Conservation (phyloP, 2,113 vertebrate species). For the Ochotona princeps region DNA sequence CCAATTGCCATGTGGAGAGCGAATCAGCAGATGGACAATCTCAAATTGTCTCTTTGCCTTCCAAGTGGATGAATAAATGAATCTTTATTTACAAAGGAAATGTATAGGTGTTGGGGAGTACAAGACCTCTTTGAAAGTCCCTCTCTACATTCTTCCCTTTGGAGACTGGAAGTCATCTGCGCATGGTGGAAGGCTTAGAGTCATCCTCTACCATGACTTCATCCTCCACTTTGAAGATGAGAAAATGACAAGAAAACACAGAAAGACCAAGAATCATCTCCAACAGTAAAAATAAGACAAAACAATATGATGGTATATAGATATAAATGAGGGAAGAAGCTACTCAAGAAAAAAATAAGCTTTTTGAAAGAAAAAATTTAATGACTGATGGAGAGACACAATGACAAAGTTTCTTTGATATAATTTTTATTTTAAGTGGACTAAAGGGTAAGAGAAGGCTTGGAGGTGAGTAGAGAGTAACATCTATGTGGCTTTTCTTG, state of each 20-base stretch:
- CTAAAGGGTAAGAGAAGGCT: not conserved
- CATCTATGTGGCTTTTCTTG: not conserved
- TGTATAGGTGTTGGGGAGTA: not conserved
- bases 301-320: not conserved
- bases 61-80: no score
- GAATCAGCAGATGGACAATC: no score
- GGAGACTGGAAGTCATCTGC: not conserved
- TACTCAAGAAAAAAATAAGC: not conserved
- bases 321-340: not conserved
- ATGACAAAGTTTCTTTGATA: not conserved
- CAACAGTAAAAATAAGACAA: not conserved
- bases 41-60: no score
- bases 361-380: not conserved
- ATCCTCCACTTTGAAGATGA: not conserved
- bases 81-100: not conserved
- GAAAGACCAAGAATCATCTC: not conserved
- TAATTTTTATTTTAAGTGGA: conserved; percentile 22
- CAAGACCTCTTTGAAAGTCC: not conserved
- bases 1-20: no score
- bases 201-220: not conserved
- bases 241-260: not conserved
- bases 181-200: not conserved
- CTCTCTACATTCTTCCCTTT: not conserved
- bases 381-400: conserved; percentile 33
- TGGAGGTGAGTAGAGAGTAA: not conserved